Evolutionary conservation across 2,113 vertebrate species (phyloP), one percentile per base, ranked within the genome.

Genomic region (Melanostigma gelatinosum): DNA sequence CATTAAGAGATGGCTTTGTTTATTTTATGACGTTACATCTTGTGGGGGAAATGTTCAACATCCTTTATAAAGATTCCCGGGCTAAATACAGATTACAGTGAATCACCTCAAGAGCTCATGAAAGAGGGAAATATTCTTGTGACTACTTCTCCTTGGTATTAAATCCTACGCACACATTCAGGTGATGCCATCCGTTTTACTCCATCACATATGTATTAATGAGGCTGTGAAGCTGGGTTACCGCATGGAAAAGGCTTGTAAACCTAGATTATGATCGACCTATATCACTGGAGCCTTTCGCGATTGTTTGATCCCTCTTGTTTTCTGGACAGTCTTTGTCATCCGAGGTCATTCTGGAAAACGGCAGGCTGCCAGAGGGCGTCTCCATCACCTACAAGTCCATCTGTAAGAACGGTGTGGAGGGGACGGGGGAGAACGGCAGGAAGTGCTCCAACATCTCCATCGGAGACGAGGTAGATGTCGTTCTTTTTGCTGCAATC

Each of bases 401-500:
- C 63, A 96, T 95, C 92, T 99, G 98, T 86, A 99, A 99, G 93
- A 97, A 98, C n/a, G 96, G 96, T 4, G 95, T 97, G 54, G 96
- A 95, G 38, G 95, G 95, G 62, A 97, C 95, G 0, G 97, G 96
- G n/a, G 97, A 99, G 82, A 94, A 96, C 64, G 98, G 98, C 88
- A 95, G 96, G 81, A 99, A 98, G 81, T 99, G 98, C 85, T 97
- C 96, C 38, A 98, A 99, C 91, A 99, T 99, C 92, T 98, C 97
- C 72, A 97, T 99, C 16, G 98, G 98, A 75, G 98, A 99, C 86
- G 96, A 98, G 96, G 98, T 99, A 46, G 48, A 36, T 8, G 4
- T 3, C 0, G n/a, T 22, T 3, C 4, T 24, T 50, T 58, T 18
- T n/a, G 36, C 4, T 68, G 38, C 12, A 18, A 4, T 13, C 34